A percentile compares a stretch with the other conserved stretches of the same genome.
These are phyloP conservation scores for Hedychridium roseum DNA, from an alignment of 2,888 invertebrate genomes.

Conservation along the genomic window DNA sequence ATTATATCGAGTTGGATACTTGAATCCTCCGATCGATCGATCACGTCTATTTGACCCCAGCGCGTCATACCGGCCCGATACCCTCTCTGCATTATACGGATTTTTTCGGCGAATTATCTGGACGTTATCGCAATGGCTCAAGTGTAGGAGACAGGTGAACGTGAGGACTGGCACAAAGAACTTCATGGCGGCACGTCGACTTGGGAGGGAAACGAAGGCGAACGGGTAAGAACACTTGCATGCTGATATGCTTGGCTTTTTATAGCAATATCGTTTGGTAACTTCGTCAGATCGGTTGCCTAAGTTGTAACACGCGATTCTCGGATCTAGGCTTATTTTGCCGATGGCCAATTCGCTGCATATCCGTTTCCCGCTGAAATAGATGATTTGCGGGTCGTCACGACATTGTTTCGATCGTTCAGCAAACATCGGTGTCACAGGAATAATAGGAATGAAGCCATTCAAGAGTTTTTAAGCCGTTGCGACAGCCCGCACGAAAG, in stretches of 20 bases:
- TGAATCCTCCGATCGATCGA: conserved; percentile 20
- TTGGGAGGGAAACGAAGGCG: background rate
- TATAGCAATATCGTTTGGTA: background rate
- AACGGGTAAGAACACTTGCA: background rate
- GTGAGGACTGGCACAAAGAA: background rate
- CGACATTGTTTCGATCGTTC: conserved; percentile 3
- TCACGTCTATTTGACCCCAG: conserved; percentile 15
- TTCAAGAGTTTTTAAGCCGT: background rate
- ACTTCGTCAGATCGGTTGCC: background rate
- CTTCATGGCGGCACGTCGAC: background rate
- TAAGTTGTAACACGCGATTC: background rate
- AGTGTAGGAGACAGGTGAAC: background rate
- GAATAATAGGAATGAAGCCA: background rate
- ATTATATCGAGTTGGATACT: conserved; percentile 31
- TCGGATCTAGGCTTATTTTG: background rate
- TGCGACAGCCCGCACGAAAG: background rate
- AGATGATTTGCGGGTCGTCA: background rate
- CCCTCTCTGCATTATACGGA: conserved; percentile 33
- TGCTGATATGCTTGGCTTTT: background rate
- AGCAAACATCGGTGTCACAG: background rate
- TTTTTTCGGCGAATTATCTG: conserved; percentile 34
- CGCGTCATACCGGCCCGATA: conserved; percentile 14
- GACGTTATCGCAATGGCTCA: conserved; percentile 9
- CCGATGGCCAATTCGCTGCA: too few species aligned
- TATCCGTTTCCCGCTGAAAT: background rate